phyloP scores from a whole-genome alignment of 2,113 vertebrate species.

The Xenopus borealis region DNA sequence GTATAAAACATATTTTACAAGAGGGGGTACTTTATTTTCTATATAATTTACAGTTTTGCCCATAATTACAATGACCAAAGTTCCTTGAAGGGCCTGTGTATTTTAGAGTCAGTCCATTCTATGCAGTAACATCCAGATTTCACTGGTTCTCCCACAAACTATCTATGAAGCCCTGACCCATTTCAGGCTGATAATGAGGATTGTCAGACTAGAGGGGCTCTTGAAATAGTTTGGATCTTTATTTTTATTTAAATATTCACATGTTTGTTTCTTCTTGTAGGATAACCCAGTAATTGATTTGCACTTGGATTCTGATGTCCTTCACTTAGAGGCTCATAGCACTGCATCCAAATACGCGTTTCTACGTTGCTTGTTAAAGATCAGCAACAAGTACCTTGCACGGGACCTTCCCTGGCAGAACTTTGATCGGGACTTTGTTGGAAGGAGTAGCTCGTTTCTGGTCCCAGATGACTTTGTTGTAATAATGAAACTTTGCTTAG shows the following conservation, averaged over 20 bases:
- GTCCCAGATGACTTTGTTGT: neutral
- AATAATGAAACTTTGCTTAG: neutral
- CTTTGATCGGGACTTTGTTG: neutral
- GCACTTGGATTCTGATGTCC: conserved; percentile 8
- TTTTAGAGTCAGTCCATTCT: neutral
- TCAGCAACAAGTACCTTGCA: neutral
- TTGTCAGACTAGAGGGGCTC: too few species aligned
- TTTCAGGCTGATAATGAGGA: too few species aligned
- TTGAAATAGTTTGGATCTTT: neutral
- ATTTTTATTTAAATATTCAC: neutral
- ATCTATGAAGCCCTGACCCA: fast-evolving
- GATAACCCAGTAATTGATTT: neutral
- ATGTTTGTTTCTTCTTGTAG: neutral
- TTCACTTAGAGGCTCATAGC: conserved; percentile 7
- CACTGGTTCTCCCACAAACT: fast-evolving
- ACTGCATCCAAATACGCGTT: conserved; percentile 20
- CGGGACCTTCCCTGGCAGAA: conserved; percentile 11
- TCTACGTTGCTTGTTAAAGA: conserved; percentile 2
- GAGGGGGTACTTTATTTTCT: too few species aligned
- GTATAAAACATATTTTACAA: too few species aligned
- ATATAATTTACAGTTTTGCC: too few species aligned
- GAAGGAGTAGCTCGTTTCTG: neutral
- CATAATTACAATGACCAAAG: neutral
- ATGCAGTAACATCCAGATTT: fast-evolving
- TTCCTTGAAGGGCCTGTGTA: neutral